phyloP scores from a whole-genome alignment of 1,140 invertebrate species.

The Drosophila serrata region DNA sequence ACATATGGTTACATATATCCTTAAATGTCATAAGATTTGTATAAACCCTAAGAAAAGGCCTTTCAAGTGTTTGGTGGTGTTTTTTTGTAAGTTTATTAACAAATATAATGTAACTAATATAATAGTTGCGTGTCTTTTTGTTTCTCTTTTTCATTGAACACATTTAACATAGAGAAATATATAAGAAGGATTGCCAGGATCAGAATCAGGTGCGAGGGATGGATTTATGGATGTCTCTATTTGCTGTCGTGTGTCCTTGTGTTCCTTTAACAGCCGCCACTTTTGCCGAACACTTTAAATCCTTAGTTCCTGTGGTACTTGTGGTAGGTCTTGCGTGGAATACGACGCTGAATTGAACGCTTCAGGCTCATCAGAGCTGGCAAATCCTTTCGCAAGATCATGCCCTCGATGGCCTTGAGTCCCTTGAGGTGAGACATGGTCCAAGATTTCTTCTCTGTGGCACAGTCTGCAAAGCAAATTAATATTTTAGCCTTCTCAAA shows the following conservation, averaged over 20 bases:
- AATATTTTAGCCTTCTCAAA: not conserved
- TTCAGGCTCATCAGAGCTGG: not conserved
- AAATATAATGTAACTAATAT: no score
- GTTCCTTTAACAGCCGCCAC: not conserved
- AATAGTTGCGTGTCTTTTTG: no score
- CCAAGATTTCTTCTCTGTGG: not conserved
- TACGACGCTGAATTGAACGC: not conserved
- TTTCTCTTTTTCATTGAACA: no score
- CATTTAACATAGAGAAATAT: not conserved
- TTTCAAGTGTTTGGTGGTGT: no score
- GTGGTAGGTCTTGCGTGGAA: no score
- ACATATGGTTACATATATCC: no score
- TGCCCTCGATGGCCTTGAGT: not conserved
- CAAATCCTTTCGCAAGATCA: not conserved
- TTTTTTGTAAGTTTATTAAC: no score
- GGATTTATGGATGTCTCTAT: no score
- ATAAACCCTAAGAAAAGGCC: no score
- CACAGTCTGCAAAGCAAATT: not conserved
- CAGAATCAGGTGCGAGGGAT: not conserved
- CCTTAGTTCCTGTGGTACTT: not conserved
- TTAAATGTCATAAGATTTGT: no score
- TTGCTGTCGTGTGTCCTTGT: no score
- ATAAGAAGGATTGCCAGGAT: not conserved
- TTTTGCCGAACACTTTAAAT: no score
- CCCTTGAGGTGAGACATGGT: not conserved